phyloP scores from a whole-genome alignment of 2,113 vertebrate genomes.

The Apistogramma diplotaenia region DNA sequence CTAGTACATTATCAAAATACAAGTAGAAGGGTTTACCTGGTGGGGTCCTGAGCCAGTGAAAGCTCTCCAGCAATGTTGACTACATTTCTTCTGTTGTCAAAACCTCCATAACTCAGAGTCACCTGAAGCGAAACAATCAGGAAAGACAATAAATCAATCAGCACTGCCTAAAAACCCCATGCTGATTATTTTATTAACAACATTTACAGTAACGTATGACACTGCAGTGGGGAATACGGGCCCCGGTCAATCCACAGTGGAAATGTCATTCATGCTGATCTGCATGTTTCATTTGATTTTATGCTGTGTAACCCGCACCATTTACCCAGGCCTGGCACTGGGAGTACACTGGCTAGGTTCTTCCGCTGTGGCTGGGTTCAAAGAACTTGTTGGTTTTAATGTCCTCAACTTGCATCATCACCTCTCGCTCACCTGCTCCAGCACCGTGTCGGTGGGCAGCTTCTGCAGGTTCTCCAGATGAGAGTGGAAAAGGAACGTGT shows the following conservation, averaged over 20 bases:
- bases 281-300: too few relatives aligned
- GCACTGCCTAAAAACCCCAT: too few relatives aligned
- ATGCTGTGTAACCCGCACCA: too few relatives aligned
- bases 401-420: not conserved
- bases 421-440: slow-evolving; percentile 81
- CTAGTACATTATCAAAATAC: not conserved
- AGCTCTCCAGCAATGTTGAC: slow-evolving; percentile 85
- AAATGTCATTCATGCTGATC: too few relatives aligned
- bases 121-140: slow-evolving; percentile 75
- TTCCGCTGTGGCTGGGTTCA: too few relatives aligned
- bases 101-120: slow-evolving; percentile 94
- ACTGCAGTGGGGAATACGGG: too few relatives aligned
- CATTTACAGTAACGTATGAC: too few relatives aligned
- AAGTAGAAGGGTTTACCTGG: slow-evolving; percentile 74
- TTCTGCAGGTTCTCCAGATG: slow-evolving; percentile 93
- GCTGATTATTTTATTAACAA: too few relatives aligned
- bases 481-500: slow-evolving; percentile 89
- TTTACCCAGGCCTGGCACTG: too few relatives aligned
- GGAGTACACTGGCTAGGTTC: too few relatives aligned
- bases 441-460: slow-evolving; percentile 76
- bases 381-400: accelerated
- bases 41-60: slow-evolving; percentile 88
- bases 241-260: too few relatives aligned
- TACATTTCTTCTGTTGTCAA: slow-evolving; percentile 90
- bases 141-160: not conserved